Conservation (phyloP, 2,113 vertebrate genomes). For the Butorides virescens region DNA sequence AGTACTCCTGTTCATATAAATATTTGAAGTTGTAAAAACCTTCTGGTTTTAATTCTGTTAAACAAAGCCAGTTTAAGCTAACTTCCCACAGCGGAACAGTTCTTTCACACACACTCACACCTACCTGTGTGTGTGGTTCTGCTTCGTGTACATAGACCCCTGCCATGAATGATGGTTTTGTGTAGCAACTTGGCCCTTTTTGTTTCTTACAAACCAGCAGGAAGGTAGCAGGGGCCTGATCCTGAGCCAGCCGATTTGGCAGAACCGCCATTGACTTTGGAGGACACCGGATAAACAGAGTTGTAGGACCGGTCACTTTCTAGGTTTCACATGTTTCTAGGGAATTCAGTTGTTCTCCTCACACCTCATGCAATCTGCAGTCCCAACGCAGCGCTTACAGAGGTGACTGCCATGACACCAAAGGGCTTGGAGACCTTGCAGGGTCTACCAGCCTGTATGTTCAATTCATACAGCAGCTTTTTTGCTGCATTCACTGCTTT, state of each 20-base stretch:
- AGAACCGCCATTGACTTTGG: neutral
- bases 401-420: neutral
- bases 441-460: neutral
- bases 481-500: neutral
- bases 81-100: conserved; percentile 33
- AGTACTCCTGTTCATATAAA: conserved; percentile 73
- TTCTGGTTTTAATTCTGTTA: conserved; percentile 69
- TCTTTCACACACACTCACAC: neutral
- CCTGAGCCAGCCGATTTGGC: neutral
- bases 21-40: conserved; percentile 75
- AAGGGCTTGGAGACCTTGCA: neutral
- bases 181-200: neutral
- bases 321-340: neutral
- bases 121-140: neutral
- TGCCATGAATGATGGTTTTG: neutral
- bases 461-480: neutral
- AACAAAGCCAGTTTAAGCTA: conserved; percentile 31
- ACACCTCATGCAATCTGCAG: neutral
- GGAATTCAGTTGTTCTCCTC: neutral
- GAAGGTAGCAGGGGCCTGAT: neutral
- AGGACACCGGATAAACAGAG: neutral
- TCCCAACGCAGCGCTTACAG: neutral
- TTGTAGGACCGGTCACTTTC: neutral
- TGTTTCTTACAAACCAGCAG: conserved; percentile 3
- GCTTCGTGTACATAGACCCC: neutral